These are phyloP conservation scores for Spisula subtruncata DNA, from an alignment of 2,888 invertebrate genomes.

Conservation along the genomic window DNA sequence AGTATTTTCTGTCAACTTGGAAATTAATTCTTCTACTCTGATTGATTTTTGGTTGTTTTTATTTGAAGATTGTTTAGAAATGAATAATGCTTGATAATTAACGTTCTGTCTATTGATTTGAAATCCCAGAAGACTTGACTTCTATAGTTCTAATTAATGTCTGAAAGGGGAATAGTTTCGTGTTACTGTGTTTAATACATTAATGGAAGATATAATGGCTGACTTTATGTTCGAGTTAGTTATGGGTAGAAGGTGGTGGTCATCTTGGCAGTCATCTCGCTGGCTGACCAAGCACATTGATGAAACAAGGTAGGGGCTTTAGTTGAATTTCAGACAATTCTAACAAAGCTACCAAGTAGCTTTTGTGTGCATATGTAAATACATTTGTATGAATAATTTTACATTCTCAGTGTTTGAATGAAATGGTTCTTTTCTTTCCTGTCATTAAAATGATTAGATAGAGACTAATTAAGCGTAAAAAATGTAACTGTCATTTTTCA, in stretches of 20 bases:
- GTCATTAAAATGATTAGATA: too few relatives aligned
- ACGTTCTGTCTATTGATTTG: not conserved
- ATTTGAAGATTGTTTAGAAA: slow-evolving; percentile 1
- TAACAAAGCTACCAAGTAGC: not conserved
- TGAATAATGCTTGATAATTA: slow-evolving; percentile 12
- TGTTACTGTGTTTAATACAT: not conserved
- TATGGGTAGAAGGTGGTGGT: not conserved
- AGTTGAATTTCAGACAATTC: not conserved
- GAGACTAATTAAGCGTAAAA: too few relatives aligned
- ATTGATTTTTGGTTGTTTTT: slow-evolving; percentile 5
- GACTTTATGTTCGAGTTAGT: not conserved
- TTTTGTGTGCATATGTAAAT: not conserved
- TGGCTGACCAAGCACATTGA: not conserved
- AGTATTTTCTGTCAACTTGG: not conserved
- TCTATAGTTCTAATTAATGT: not conserved
- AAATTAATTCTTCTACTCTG: not conserved
- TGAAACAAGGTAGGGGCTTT: not conserved
- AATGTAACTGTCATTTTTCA: too few relatives aligned
- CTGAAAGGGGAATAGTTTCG: not conserved
- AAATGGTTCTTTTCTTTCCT: too few relatives aligned
- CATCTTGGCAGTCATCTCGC: not conserved
- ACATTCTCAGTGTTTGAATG: too few relatives aligned
- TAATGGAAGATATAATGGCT: not conserved
- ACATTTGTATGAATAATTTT: too few relatives aligned
- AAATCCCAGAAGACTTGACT: not conserved